Base-by-base conservation (phyloP, 2,113 vertebrate species). In the Gulo gulo region DNA sequence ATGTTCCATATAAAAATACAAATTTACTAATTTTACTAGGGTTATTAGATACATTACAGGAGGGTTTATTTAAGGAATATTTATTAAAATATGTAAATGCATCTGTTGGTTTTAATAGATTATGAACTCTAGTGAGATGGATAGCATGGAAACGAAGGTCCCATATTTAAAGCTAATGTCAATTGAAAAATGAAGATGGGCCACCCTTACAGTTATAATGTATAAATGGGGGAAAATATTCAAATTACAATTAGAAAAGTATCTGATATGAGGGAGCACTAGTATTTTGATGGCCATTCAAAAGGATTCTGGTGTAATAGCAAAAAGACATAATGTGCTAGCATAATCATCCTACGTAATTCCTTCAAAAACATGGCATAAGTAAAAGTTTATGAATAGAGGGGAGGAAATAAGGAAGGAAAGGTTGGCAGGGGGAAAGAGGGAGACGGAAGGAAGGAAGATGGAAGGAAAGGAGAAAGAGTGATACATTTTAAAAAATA, bases 161-260 rank as follows among this genome's bases (percentile, higher is more conserved):
- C 88, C 73, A 2, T 92, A 91, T 95, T 97, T 93, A 93, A 94
- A 95, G 80, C 14, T 89, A 94, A 76, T 94, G 42, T 80, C 80
- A 95, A 65, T 36, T 90, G 50, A 86, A 90, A 96, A 96, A 85
- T 57, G 5, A 96, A 93, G 73, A 79, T 88, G 82, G 69, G 79
- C 36, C 36, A 93, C 81, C 29, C 26, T 39, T 95, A 55, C 21
- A 92, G 63, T 92, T 96, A 92, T 69, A 94, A 90, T 92, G 16
- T 97, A n/a, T 63, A 74, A 95, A 67, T 63, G 42, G 39, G 6
- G 76, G 15, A 78, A 96, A 78, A 1, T 34, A 71, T 95, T 92
- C 61, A 45, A 14, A 69, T 94, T 95, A 7, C 36, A 52, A 87
- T 97, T 87, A 84, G 12, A 76, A 87, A 95, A 82, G n/a, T 73